These are phyloP conservation scores for Melanchra persicariae DNA, from an alignment of 2,888 invertebrate species.

Conservation along the genomic window DNA sequence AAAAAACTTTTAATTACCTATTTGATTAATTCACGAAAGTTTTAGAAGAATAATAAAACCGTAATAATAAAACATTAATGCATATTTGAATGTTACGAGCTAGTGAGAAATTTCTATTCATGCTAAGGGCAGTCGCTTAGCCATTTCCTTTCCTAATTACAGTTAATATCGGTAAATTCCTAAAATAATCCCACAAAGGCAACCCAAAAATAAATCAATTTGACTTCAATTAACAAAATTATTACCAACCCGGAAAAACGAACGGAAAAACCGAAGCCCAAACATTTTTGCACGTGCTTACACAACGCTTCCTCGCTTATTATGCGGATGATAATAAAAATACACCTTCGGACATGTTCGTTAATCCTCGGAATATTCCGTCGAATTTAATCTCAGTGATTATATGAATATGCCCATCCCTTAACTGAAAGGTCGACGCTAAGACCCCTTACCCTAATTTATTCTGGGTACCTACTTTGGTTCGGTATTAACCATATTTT, in stretches of 20 bases:
- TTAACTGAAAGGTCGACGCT: conserved; percentile 66
- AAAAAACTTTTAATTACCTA: no score
- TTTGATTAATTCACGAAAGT: no score
- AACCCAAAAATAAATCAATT: conserved; percentile 16
- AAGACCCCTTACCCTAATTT: conserved; percentile 67
- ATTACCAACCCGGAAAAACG: conserved; percentile 32
- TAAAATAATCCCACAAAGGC: background rate
- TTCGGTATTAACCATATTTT: conserved; percentile 64
- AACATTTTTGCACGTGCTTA: conserved; percentile 44
- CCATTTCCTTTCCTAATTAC: background rate
- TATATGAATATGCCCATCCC: conserved; percentile 69
- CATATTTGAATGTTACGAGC: no score
- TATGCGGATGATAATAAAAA: conserved; percentile 65
- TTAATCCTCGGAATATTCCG: conserved; percentile 73
- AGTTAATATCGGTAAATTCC: background rate
- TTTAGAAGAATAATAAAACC: no score
- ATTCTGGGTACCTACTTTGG: conserved; percentile 64
- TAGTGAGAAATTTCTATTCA: no score
- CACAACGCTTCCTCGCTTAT: conserved; percentile 54
- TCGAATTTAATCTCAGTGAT: conserved; percentile 75
- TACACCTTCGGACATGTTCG: conserved; percentile 61
- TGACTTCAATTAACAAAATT: conserved; percentile 4
- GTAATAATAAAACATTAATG: no score
- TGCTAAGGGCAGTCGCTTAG: no score
- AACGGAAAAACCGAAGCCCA: conserved; percentile 13